phyloP scores from a whole-genome alignment of 2,888 invertebrate species.

The Mesorhabditis sp. region DNA sequence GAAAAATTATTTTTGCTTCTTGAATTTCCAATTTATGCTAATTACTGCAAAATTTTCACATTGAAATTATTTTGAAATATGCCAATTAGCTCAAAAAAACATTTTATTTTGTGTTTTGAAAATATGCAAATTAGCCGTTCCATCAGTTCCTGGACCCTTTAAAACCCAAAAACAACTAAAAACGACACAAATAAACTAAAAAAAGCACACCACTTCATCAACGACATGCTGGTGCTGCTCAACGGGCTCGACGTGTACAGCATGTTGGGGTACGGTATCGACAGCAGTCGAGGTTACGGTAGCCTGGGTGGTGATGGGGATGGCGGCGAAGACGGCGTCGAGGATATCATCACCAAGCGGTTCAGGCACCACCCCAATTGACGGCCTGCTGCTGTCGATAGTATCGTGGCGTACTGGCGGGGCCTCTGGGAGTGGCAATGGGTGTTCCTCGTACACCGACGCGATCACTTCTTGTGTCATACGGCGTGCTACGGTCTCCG shows the following conservation, averaged over 20 bases:
- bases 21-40: too few relatives aligned
- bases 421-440: neutral
- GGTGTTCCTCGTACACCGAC: neutral
- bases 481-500: neutral
- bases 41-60: too few relatives aligned
- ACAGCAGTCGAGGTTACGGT: neutral
- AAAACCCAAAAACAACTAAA: too few relatives aligned
- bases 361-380: neutral
- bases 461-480: neutral
- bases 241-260: neutral
- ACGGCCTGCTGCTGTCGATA: neutral
- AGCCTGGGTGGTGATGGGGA: neutral
- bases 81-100: too few relatives aligned
- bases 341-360: conserved; percentile 1
- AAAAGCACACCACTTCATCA: too few relatives aligned
- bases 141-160: too few relatives aligned
- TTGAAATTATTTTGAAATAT: too few relatives aligned
- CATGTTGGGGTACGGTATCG: neutral
- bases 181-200: too few relatives aligned
- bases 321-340: neutral
- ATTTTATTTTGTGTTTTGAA: too few relatives aligned
- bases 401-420: neutral
- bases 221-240: too few relatives aligned
- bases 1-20: too few relatives aligned
- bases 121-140: too few relatives aligned